Evolutionary conservation across 2,888 invertebrate genomes (phyloP), one percentile per base, ranked within the genome.

Genomic region (Eupithecia tripunctaria): DNA sequence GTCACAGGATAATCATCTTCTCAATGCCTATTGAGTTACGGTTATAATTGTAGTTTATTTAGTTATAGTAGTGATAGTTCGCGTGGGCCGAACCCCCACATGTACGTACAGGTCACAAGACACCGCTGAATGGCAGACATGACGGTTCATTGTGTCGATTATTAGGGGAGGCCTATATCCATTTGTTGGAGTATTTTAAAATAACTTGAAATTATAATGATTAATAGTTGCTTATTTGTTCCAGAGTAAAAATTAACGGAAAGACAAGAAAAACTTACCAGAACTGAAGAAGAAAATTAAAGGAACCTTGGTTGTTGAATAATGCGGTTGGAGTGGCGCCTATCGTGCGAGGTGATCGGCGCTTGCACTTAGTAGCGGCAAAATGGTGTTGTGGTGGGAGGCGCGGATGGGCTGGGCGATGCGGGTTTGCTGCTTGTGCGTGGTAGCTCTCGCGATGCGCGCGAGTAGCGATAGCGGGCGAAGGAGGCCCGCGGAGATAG

Each of bases 251-350:
- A 21, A 67, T 63, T n/a, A 14, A 32, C 65, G 32, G 25, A 14
- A 41, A 69, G 38, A 25, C 65, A 38, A 36, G 29, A 36, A 63
- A 70, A n/a, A 43, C 36, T 41, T 43, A 75, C 79, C 79, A 83
- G 83, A 82, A 75, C 80, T 81, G 81, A 85, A 81, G 79, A 81
- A 76, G 67, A 85, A 82, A 76, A 75, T 79, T 78, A 79, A 80
- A 78, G 78, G 29, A 64, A 72, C 68, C 71, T 76, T 74, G 78
- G 74, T 79, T 79, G 80, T 84, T 78, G 80, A 89, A 93, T 92
- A 91, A 93, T 94, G 93, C 88, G 91, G 92, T 87, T 87, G 89
- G 91, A 91, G 90, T 87, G 83, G 89, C 84, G 90, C 89, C 92
- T 91, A 85, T 83, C 81, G 88, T 84, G 87, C 84, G 89, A 85